Conservation (phyloP, 2,888 invertebrate genomes). For the Gasteruption jaculator region DNA sequence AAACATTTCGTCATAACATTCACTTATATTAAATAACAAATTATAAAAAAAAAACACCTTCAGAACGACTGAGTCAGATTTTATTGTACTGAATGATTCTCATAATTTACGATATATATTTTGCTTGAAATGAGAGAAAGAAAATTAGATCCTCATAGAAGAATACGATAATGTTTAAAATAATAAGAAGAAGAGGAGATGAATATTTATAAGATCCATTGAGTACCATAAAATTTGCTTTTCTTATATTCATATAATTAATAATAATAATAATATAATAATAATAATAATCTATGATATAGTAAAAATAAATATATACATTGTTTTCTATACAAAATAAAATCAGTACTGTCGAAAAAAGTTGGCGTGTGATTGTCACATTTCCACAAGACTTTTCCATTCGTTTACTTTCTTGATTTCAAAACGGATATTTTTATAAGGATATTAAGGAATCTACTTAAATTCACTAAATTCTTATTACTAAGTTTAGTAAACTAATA, state of each 20-base stretch:
- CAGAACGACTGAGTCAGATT: conserved; percentile 33
- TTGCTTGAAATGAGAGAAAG: conserved; percentile 5
- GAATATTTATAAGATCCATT: no score
- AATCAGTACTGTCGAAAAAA: conserved; percentile 41
- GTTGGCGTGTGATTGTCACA: conserved; percentile 43
- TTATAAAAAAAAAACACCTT: conserved; percentile 49
- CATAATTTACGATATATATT: conserved; percentile 8
- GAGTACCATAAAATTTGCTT: no score
- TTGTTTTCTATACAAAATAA: conserved; percentile 36
- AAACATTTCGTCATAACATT: conserved; percentile 48
- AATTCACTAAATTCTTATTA: no score
- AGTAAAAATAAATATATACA: conserved; percentile 49
- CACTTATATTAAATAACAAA: conserved; percentile 50
- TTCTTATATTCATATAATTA: no score
- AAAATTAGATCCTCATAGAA: no score
- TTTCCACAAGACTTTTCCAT: conserved; percentile 27
- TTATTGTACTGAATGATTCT: conserved; percentile 24
- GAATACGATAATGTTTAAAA: no score
- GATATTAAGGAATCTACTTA: no score
- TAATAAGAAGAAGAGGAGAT: no score
- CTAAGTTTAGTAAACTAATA: no score
- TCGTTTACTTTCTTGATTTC: not conserved
- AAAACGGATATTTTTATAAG: no score
- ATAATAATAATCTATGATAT: conserved; percentile 29
- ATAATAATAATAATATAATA: conserved; percentile 30